Conservation (phyloP, 2,888 invertebrate genomes). For the Labia minor region DNA sequence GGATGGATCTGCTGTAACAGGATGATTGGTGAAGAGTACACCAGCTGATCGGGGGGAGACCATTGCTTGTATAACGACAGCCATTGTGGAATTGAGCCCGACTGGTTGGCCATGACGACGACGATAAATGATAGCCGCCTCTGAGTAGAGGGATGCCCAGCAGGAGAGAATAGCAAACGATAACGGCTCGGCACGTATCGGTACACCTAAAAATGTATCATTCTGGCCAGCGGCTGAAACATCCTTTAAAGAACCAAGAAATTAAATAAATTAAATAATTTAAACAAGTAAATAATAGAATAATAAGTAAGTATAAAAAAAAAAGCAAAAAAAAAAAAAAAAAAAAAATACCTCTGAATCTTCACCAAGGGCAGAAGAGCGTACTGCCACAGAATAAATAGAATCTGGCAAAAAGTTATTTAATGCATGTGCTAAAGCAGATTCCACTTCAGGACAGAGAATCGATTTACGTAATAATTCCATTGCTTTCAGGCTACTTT, state of each 20-base stretch:
- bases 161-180: slow-evolving; percentile 47
- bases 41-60: slow-evolving; percentile 55
- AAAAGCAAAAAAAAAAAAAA: too few species aligned
- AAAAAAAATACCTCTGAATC: slow-evolving; percentile 47
- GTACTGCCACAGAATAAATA: slow-evolving; percentile 41
- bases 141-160: slow-evolving; percentile 73
- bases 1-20: slow-evolving; percentile 56
- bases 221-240: slow-evolving; percentile 78
- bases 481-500: slow-evolving; percentile 23
- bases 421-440: slow-evolving; percentile 33
- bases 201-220: slow-evolving; percentile 57
- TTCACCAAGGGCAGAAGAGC: slow-evolving; percentile 65
- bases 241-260: slow-evolving; percentile 34
- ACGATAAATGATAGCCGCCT: slow-evolving; percentile 65
- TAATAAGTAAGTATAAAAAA: too few species aligned
- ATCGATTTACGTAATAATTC: slow-evolving; percentile 20
- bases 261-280: too few species aligned
- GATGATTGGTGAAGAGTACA: slow-evolving; percentile 72
- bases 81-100: slow-evolving; percentile 48
- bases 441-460: slow-evolving; percentile 36
- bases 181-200: slow-evolving; percentile 20
- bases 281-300: too few species aligned
- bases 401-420: slow-evolving; percentile 29
- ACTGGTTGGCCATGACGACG: slow-evolving; percentile 63
- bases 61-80: slow-evolving; percentile 71